Evolutionary conservation across 2,113 vertebrate genomes (phyloP).

Genomic region (Erythrocercus mccallii): DNA sequence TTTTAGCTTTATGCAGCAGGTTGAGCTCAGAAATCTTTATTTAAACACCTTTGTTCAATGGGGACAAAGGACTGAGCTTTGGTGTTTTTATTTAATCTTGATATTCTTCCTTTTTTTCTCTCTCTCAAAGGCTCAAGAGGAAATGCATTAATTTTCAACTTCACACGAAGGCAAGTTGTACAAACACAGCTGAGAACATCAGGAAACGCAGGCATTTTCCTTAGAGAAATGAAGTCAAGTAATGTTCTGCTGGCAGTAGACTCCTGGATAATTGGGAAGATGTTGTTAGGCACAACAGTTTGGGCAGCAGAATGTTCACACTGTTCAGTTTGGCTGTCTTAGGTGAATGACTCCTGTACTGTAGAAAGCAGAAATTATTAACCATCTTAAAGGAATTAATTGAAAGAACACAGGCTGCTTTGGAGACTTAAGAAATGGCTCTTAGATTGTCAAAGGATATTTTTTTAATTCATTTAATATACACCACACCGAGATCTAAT

Average conservation of each 20-base stretch:
- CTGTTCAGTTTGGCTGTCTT: not conserved
- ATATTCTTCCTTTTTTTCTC: not conserved
- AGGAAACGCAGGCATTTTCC: conserved; percentile 28
- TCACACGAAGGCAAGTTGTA: conserved; percentile 15
- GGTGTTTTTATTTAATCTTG: conserved; percentile 28
- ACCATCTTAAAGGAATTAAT: conserved; percentile 44
- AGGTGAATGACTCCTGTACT: not conserved
- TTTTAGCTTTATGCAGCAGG: not conserved
- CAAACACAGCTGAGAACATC: conserved; percentile 58
- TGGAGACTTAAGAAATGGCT: not conserved
- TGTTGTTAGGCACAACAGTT: not conserved
- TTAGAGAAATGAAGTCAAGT: not conserved
- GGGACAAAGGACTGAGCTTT: not conserved
- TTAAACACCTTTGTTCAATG: not conserved
- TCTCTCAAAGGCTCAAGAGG: conserved; percentile 8
- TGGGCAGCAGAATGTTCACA: not conserved
- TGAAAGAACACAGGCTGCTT: conserved; percentile 12
- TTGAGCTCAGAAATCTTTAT: not conserved
- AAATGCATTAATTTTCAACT: conserved; percentile 38
- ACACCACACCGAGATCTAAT: not conserved
- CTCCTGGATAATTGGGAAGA: not conserved
- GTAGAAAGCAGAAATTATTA: conserved; percentile 41
- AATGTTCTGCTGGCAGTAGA: not conserved
- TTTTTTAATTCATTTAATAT: not conserved
- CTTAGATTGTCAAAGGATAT: not conserved